Conservation (phyloP, 2,113 vertebrate species). For the Echinops telfairi region DNA sequence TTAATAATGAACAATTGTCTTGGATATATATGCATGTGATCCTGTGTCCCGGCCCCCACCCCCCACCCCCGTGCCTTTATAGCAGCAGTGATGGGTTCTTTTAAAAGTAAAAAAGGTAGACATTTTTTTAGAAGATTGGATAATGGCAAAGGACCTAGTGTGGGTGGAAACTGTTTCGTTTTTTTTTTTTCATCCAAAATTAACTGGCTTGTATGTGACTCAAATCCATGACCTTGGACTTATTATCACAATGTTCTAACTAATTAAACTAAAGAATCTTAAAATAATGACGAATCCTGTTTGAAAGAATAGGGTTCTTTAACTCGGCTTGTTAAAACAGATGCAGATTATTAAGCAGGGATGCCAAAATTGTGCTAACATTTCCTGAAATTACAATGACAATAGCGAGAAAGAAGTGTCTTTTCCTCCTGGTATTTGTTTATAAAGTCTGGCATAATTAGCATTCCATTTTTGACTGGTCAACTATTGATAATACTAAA, state of each 20-base stretch:
- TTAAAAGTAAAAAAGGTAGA: slow-evolving; percentile 24
- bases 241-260: slow-evolving; percentile 65
- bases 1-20: background rate
- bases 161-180: slow-evolving; percentile 44
- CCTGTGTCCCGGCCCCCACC: background rate
- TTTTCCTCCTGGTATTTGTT: slow-evolving; percentile 30
- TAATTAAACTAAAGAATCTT: slow-evolving; percentile 72
- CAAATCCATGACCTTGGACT: slow-evolving; percentile 48
- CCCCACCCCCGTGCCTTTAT: too few species aligned
- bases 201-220: slow-evolving; percentile 61
- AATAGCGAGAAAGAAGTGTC: slow-evolving; percentile 47
- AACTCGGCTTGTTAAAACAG: slow-evolving; percentile 66
- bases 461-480: background rate
- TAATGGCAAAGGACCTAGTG: slow-evolving; percentile 48
- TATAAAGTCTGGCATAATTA: slow-evolving; percentile 22
- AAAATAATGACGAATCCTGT: slow-evolving; percentile 71
- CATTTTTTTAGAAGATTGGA: background rate
- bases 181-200: slow-evolving; percentile 44
- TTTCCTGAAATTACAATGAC: slow-evolving; percentile 65
- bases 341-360: slow-evolving; percentile 58
- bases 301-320: slow-evolving; percentile 50
- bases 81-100: background rate
- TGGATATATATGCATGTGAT: background rate
- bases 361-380: slow-evolving; percentile 63
- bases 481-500: slow-evolving; percentile 13